Percentiles rank a stretch among this genome's conserved stretches.
These are phyloP conservation scores for Callorhinus ursinus DNA, from an alignment of 2,113 vertebrate species.

Conservation along the genomic window DNA sequence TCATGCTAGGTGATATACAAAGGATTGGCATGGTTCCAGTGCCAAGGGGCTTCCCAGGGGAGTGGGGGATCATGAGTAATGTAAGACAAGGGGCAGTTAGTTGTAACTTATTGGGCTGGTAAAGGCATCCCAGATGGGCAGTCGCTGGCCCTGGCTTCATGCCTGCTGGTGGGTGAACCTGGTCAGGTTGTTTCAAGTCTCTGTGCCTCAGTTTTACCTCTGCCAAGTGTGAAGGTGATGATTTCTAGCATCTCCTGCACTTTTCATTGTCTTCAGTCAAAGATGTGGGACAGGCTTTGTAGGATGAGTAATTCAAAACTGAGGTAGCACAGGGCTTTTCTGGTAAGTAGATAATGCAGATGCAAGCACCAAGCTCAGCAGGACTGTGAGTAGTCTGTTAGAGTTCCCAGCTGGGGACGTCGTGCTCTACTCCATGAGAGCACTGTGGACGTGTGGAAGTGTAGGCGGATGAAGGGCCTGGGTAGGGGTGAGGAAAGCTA, in stretches of 20 bases:
- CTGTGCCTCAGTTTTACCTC: neutral
- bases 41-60: neutral
- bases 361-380: neutral
- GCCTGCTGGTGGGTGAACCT: neutral
- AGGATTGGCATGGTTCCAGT: neutral
- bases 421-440: neutral
- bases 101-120: neutral
- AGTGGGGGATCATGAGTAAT: neutral
- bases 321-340: neutral
- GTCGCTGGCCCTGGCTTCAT: neutral
- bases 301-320: neutral
- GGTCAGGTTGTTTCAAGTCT: neutral
- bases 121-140: fast-evolving
- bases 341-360: neutral
- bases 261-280: neutral
- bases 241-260: neutral
- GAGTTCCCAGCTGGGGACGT: neutral
- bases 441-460: fast-evolving
- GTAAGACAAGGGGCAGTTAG: neutral
- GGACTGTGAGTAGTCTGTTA: neutral
- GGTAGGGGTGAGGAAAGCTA: neutral
- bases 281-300: neutral
- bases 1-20: neutral
- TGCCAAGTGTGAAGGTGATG: neutral
- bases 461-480: neutral